Evolutionary conservation across 1,140 invertebrate genomes (phyloP).

Genomic region (Mya arenaria): DNA sequence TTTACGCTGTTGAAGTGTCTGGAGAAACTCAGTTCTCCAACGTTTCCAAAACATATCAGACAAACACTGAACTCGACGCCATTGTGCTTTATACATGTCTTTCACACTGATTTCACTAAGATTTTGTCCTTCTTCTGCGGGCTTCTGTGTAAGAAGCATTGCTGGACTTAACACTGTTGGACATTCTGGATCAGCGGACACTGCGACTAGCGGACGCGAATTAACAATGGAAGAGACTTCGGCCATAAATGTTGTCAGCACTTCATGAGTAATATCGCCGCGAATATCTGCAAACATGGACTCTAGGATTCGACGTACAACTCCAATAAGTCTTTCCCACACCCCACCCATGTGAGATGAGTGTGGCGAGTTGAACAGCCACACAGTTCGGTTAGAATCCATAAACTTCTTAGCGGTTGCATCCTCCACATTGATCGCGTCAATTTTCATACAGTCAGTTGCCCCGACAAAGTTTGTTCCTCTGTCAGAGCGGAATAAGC

Average conservation of each 20-base stretch:
- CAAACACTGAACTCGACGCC: not conserved
- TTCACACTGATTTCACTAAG: not conserved
- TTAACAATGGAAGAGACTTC: constrained; percentile 58
- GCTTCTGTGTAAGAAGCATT: not conserved
- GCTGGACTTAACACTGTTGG: not conserved
- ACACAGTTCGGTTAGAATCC: not conserved
- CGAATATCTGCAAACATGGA: constrained; percentile 42
- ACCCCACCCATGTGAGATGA: constrained; percentile 47
- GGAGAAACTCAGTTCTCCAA: not conserved
- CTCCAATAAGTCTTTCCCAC: constrained; percentile 61
- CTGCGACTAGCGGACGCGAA: not conserved
- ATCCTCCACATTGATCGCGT: not conserved
- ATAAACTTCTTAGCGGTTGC: not conserved
- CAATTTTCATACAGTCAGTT: not conserved
- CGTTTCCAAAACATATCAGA: not conserved
- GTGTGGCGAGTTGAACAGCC: constrained; percentile 51
- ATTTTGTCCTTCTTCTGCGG: not conserved
- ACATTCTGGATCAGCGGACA: not conserved
- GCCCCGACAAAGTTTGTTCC: constrained; percentile 16
- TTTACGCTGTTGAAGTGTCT: not conserved
- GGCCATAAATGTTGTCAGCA: constrained; percentile 55
- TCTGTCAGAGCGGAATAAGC: not conserved
- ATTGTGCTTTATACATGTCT: not conserved
- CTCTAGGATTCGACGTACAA: constrained; percentile 46
- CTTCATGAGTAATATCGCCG: constrained; percentile 55